A percentile compares a stretch with the other conserved stretches of the same genome.
These are phyloP conservation scores for Oncorhynchus gorbuscha DNA, from an alignment of 2,113 vertebrate species.

Conservation along the genomic window DNA sequence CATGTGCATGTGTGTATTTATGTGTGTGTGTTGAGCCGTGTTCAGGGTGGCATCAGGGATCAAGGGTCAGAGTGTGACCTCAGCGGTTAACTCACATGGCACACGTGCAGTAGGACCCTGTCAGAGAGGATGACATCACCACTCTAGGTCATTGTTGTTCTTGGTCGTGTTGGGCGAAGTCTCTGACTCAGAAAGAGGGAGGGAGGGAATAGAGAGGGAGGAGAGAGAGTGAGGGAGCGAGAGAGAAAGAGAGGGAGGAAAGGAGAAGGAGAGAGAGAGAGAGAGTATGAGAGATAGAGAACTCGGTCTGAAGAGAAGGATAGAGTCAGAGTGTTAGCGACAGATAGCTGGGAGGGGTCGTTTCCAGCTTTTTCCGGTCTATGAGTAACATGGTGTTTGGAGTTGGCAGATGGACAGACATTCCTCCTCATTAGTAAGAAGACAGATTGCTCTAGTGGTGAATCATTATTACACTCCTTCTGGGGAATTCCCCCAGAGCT, in stretches of 20 bases:
- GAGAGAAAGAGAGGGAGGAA: not conserved
- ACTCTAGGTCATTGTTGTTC: conserved; percentile 58
- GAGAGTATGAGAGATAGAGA: not conserved
- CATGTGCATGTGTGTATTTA: not conserved
- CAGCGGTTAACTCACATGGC: conserved; percentile 49
- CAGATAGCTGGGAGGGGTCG: too few species aligned
- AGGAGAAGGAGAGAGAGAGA: not conserved
- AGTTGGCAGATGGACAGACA: too few species aligned
- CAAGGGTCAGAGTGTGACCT: conserved; percentile 46
- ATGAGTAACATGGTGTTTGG: too few species aligned
- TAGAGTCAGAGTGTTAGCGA: not conserved
- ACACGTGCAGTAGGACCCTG: conserved; percentile 23
- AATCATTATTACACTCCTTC: too few species aligned
- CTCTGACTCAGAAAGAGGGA: conserved; percentile 48
- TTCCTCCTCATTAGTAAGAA: too few species aligned
- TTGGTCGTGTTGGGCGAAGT: conserved; percentile 59
- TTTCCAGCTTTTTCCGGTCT: too few species aligned
- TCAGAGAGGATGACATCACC: conserved; percentile 51
- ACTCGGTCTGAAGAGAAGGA: not conserved
- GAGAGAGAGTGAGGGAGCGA: not conserved
- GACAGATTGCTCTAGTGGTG: too few species aligned
- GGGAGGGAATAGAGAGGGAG: conserved; percentile 9
- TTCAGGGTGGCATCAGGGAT: conserved; percentile 5
- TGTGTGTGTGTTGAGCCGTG: not conserved
- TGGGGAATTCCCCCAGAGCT: too few species aligned